Conservation (phyloP, 2,113 vertebrate species). For the Anoplopoma fimbria region DNA sequence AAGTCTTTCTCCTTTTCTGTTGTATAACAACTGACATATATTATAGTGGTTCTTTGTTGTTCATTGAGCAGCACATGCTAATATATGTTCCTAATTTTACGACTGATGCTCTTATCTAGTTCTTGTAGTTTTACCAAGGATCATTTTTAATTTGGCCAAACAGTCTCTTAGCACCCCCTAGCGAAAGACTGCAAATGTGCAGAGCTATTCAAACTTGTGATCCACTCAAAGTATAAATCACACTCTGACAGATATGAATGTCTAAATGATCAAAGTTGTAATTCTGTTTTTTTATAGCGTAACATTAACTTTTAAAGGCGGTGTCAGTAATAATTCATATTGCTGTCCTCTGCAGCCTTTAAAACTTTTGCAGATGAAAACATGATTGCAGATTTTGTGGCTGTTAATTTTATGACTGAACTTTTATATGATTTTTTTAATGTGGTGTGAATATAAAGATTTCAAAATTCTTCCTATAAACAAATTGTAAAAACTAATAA, state of each 20-base stretch:
- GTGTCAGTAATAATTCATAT: constrained; percentile 66
- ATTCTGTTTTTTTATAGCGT: constrained; percentile 70
- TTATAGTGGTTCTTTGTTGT: not conserved
- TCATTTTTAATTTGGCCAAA: constrained; percentile 32
- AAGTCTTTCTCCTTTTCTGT: not conserved
- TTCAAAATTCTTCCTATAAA: constrained; percentile 70
- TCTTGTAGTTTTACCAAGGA: not conserved
- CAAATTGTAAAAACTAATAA: constrained; percentile 61
- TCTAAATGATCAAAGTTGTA: constrained; percentile 71
- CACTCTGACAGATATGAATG: constrained; percentile 64
- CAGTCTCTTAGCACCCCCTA: constrained; percentile 80
- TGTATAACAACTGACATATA: too few species aligned
- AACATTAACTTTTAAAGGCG: constrained; percentile 69
- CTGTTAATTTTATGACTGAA: constrained; percentile 83
- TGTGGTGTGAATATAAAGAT: constrained; percentile 79
- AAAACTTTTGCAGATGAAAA: constrained; percentile 72
- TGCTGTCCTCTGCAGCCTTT: constrained; percentile 45
- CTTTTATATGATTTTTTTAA: constrained; percentile 82
- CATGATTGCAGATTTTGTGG: constrained; percentile 78
- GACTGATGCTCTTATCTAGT: not conserved
- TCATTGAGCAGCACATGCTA: not conserved
- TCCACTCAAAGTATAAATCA: constrained; percentile 66
- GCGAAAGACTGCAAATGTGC: constrained; percentile 56
- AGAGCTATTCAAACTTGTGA: constrained; percentile 8
- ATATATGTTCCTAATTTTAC: constrained; percentile 2